Base-by-base conservation (phyloP, 1,140 invertebrate genomes). In the Dendrolimus kikuchii region DNA sequence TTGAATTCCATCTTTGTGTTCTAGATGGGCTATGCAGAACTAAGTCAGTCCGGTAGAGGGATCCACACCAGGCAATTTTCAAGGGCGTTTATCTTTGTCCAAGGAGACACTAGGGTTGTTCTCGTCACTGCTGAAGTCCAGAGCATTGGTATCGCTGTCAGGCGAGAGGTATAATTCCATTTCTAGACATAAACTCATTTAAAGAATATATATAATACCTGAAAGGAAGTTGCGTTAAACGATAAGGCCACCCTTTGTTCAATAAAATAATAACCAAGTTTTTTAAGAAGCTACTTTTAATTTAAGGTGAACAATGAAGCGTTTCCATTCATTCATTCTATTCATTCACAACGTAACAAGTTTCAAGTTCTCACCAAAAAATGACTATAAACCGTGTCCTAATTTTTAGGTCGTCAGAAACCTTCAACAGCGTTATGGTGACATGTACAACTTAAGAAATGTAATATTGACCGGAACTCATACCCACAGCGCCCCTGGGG, bases 381-480 rank as follows among this genome's bases (percentile, higher is more conserved):
- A 2, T 23, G 1, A 23, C 23, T 23, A 23, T 3, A 23, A 23
- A 2, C 23, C 23, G 1, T 23, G 23, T 23, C 23, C 23, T 2
- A 23, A 23, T 23, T 66, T 64, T 4, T 66, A 96, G 95, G 94
- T 96, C 6, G 69, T 96, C 5, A 88, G 89, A 55, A 89, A 90
- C 47, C 86, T 97, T 37, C 78, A 91, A 63, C 60, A 84, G 9
- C 78, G 88, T 43, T 96, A 92, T 71, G 92, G 91, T 0, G 85
- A 92, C 38, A 70, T 92, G 8, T 98, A 97, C 75, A 92, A 84
- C 4, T 88, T 92, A 10, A 88, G 91, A 36, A 98, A 98, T 71
- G 90, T 98, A 4, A 94, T 96, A 78, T 86, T 98, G 10, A 95
- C 93, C 67, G 95, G 92, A 0, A 97, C 95, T 0, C 96, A 97